Evolutionary conservation across 2,113 vertebrate genomes (phyloP).

Genomic region (Petrocephalus microphthalmus): DNA sequence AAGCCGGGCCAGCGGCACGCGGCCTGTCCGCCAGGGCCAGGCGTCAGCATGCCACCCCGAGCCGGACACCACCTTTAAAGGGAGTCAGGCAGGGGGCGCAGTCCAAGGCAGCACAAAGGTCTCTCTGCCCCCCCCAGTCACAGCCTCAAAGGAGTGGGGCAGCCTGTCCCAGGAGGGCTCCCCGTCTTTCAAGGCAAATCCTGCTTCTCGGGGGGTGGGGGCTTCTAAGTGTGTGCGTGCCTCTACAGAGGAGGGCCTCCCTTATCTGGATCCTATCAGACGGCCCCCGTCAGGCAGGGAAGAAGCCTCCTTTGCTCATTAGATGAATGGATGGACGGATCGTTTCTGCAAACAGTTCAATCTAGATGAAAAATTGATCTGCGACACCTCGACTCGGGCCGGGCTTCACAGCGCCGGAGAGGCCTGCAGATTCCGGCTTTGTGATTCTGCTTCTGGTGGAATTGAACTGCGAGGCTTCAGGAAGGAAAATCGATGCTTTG

Average conservation of each 20-base stretch:
- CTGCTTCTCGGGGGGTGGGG: slow-evolving; percentile 48
- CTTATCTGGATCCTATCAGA: slow-evolving; percentile 59
- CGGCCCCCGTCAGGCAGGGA: slow-evolving; percentile 51
- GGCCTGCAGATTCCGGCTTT: slow-evolving; percentile 15
- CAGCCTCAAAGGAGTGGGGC: slow-evolving; percentile 51
- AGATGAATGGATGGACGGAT: slow-evolving; percentile 38
- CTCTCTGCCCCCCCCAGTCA: slow-evolving; percentile 45
- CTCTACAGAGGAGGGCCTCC: neutral
- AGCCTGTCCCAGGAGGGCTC: slow-evolving; percentile 42
- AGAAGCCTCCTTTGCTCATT: slow-evolving; percentile 54
- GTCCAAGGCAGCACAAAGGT: slow-evolving; percentile 37
- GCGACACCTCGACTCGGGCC: slow-evolving; percentile 15
- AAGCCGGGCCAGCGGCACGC: neutral
- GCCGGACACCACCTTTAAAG: slow-evolving; percentile 71
- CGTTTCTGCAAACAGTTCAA: slow-evolving; percentile 28
- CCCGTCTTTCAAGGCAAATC: slow-evolving; percentile 59
- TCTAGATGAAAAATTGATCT: slow-evolving; percentile 28
- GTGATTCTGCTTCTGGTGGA: slow-evolving; percentile 21
- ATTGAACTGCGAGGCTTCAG: slow-evolving; percentile 18
- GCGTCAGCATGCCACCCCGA: slow-evolving; percentile 67
- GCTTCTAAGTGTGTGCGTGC: slow-evolving; percentile 52
- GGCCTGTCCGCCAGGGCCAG: slow-evolving; percentile 52
- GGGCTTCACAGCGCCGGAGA: slow-evolving; percentile 9
- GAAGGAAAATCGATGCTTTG: slow-evolving; percentile 17
- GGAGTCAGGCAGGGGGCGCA: slow-evolving; percentile 28